These are phyloP conservation scores for Sinodicranocentrus sp. DNA, from an alignment of 2,888 invertebrate species.

Conservation along the genomic window DNA sequence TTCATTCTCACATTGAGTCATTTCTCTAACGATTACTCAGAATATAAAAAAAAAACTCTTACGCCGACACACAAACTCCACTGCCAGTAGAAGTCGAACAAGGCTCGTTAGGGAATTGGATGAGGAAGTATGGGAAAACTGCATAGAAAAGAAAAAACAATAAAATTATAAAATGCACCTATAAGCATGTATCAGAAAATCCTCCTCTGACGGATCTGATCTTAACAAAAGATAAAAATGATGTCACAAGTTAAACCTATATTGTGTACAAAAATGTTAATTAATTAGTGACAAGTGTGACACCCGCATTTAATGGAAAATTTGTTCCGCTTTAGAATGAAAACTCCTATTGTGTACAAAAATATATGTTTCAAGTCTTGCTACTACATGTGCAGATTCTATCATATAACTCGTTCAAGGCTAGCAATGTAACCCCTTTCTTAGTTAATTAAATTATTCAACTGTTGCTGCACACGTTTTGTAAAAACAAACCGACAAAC, in stretches of 20 bases:
- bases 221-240: neutral
- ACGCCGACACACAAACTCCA: conserved; percentile 54
- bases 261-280: too few relatives aligned
- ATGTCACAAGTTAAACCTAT: neutral
- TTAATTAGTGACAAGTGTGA: too few relatives aligned
- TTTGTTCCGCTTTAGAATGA: too few relatives aligned
- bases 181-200: neutral
- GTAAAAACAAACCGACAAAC: neutral
- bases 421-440: neutral
- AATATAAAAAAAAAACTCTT: conserved; percentile 26
- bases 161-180: neutral
- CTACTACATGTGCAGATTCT: neutral
- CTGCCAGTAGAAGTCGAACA: conserved; percentile 20
- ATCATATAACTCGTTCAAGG: neutral
- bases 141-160: conserved; percentile 16
- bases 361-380: neutral
- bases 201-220: neutral
- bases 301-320: too few relatives aligned
- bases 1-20: neutral
- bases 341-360: too few relatives aligned
- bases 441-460: neutral
- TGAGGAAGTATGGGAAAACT: conserved; percentile 62
- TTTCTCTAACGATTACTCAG: neutral
- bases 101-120: conserved; percentile 58
- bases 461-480: neutral